phyloP scores from a whole-genome alignment of 2,888 invertebrate species.

The Lepidocyrtinus sp. region DNA sequence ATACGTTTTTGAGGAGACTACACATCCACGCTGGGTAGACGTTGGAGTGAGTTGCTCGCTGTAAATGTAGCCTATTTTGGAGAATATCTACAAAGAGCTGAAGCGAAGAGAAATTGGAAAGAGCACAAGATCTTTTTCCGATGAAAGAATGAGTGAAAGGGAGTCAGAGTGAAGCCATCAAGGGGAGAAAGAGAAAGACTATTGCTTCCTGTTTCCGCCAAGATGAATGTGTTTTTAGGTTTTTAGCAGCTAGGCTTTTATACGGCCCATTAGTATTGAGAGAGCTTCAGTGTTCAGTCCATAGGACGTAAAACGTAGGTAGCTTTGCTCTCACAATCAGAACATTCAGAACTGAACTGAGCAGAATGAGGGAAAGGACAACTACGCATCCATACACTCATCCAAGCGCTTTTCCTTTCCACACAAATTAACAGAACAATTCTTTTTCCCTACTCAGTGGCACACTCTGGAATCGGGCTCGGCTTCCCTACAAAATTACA shows the following conservation, averaged over 20 bases:
- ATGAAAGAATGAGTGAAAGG: slow-evolving; percentile 16
- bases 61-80: background rate
- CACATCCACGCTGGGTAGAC: too few relatives aligned
- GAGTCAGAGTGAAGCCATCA: slow-evolving; percentile 64
- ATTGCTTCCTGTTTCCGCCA: slow-evolving; percentile 70
- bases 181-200: slow-evolving; percentile 63
- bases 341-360: slow-evolving; percentile 16
- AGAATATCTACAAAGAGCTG: background rate
- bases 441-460: too few relatives aligned
- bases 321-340: slow-evolving; percentile 15
- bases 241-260: too few relatives aligned
- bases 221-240: slow-evolving; percentile 68
- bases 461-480: too few relatives aligned
- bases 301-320: too few relatives aligned
- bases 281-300: too few relatives aligned
- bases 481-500: too few relatives aligned
- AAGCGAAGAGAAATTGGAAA: slow-evolving; percentile 60
- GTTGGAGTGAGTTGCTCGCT: too few relatives aligned
- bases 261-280: slow-evolving; percentile 65
- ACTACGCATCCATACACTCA: slow-evolving; percentile 52
- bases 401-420: slow-evolving; percentile 15
- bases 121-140: slow-evolving; percentile 27
- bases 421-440: slow-evolving; percentile 6
- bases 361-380: too few relatives aligned
- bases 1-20: too few relatives aligned